Evolutionary conservation across 2,888 invertebrate species (phyloP), one percentile per base, ranked within the genome.

Genomic region (Laothoe populi): DNA sequence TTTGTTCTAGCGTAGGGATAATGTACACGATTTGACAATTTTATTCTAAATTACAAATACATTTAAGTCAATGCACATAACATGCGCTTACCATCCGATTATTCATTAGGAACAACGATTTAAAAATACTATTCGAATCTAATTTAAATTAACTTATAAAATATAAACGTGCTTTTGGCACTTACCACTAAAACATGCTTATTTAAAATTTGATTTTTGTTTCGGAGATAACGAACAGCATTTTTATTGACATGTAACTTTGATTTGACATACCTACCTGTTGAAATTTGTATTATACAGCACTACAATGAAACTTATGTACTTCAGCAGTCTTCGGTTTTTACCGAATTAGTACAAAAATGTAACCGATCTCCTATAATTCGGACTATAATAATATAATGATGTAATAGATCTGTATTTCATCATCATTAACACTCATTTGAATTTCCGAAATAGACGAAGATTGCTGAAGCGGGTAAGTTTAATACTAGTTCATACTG

Each of bases 1-100:
- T 92, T 90, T 90, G 92, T 90, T 92, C 92, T 91, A 92, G 92
- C 92, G 89, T 92, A 91, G 87, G 92, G 92, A 87, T 82, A 91
- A 92, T 92, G 91, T 92, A 92, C 92, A 92, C 84, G 80, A 83
- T 88, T 89, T 86, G 79, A 83, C 85, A 81, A 84, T 83, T 87
- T 88, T 88, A 90, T 74, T 88, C 88, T 89, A 87, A 85, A 76
- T 83, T 82, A 83, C 81, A 66, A 87, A 86, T 89, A 90, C 80
- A 87, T 82, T 85, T 87, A 90, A 78, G 77, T 83, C 84, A 81
- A 77, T 82, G 86, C 89, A 81, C 83, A 81, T 79, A 66, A 72
- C 62, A 83, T 79, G 86, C 80, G 80, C 84, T 85, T 84, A 87
- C 78, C 83, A 83, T 84, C 87, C 88, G 79, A 71, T 82, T 86